Conservation (phyloP, 2,888 invertebrate genomes). For the Dolichopus griseipennis region DNA sequence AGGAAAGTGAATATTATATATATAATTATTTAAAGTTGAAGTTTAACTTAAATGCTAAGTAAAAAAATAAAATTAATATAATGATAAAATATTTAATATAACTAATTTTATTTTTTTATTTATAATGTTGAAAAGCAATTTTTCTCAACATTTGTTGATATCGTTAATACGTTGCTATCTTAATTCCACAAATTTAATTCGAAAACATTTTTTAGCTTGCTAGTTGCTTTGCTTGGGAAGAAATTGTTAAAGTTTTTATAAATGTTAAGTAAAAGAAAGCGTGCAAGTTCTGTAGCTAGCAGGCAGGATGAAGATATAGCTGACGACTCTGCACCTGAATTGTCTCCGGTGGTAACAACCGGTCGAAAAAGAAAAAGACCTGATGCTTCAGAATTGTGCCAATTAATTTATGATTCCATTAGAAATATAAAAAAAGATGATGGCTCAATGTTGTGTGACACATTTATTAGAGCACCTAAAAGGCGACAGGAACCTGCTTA, state of each 20-base stretch:
- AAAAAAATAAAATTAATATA: too few relatives aligned
- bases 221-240: not conserved
- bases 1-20: too few relatives aligned
- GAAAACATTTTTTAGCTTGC: not conserved
- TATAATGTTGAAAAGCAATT: too few relatives aligned
- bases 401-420: slow-evolving; percentile 87
- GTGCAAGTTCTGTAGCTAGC: slow-evolving; percentile 76
- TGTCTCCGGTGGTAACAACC: slow-evolving; percentile 38
- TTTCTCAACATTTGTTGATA: too few relatives aligned
- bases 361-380: slow-evolving; percentile 60
- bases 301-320: slow-evolving; percentile 63
- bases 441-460: slow-evolving; percentile 81
- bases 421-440: slow-evolving; percentile 87
- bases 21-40: too few relatives aligned
- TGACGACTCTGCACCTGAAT: slow-evolving; percentile 51
- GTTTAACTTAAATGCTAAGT: too few relatives aligned
- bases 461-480: slow-evolving; percentile 91
- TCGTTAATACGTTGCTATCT: not conserved
- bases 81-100: too few relatives aligned
- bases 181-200: not conserved
- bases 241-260: not conserved
- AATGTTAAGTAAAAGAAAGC: slow-evolving; percentile 67
- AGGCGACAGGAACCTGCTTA: slow-evolving; percentile 84
- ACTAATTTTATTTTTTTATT: too few relatives aligned
- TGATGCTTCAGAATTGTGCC: slow-evolving; percentile 75